Percentiles rank a stretch among this genome's conserved stretches.
phyloP scores from a whole-genome alignment of 2,113 vertebrate species.

The Prinia subflava region DNA sequence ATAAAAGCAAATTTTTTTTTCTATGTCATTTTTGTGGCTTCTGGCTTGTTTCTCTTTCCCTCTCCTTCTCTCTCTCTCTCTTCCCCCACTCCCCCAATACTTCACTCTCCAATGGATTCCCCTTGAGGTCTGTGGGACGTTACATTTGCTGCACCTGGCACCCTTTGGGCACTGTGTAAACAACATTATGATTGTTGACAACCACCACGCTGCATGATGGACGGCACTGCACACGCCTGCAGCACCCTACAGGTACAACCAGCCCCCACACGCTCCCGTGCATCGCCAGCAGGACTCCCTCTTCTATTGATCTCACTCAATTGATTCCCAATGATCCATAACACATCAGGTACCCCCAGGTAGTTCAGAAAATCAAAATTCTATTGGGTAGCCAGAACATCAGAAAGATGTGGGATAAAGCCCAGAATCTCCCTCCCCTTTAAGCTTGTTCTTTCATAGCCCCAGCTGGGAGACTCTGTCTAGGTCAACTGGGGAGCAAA shows the following conservation, averaged over 20 bases:
- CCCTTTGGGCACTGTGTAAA: neutral
- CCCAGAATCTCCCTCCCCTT: neutral
- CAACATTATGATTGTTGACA: neutral
- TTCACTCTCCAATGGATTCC: neutral
- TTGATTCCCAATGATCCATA: constrained; percentile 1
- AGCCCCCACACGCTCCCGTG: neutral
- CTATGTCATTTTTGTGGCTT: constrained; percentile 75
- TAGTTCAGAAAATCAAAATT: neutral
- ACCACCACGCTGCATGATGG: fast-evolving
- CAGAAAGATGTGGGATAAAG: neutral
- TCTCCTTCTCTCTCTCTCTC: neutral
- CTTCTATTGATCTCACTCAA: neutral
- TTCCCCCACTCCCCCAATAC: neutral
- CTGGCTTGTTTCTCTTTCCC: constrained; percentile 52
- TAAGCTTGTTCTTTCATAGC: neutral
- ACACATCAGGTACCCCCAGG: neutral
- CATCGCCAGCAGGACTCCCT: neutral
- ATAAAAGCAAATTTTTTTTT: constrained; percentile 86
- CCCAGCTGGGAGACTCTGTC: neutral
- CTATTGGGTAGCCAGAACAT: neutral
- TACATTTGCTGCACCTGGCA: neutral
- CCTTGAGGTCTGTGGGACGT: neutral
- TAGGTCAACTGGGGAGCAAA: neutral
- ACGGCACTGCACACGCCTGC: neutral
- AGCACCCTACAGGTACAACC: neutral